These are phyloP conservation scores for Mactra quadrangularis DNA, from an alignment of 1,140 invertebrate species.

Conservation along the genomic window DNA sequence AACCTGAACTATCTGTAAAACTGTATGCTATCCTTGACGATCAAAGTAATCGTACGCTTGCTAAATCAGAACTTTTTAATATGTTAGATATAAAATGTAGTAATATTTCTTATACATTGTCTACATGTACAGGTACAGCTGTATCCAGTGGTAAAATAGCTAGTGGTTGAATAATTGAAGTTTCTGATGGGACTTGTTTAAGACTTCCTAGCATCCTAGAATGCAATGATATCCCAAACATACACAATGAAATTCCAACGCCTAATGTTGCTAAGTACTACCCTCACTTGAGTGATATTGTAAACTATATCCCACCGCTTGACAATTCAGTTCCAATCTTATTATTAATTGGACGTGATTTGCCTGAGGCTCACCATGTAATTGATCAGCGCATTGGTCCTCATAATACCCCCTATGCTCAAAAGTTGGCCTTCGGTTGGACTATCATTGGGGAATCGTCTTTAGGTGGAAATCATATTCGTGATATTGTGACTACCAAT, in stretches of 20 bases:
- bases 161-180: neutral
- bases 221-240: slow-evolving; percentile 59
- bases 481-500: slow-evolving; percentile 22
- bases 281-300: slow-evolving; percentile 13
- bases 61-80: slow-evolving; percentile 35
- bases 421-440: slow-evolving; percentile 59
- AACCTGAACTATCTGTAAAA: slow-evolving; percentile 23
- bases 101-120: neutral
- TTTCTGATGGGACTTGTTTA: neutral
- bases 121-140: neutral
- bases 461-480: slow-evolving; percentile 36
- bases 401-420: slow-evolving; percentile 50
- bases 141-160: neutral
- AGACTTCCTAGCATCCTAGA: slow-evolving; percentile 19
- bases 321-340: neutral
- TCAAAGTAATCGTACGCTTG: slow-evolving; percentile 59
- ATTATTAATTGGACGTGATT: slow-evolving; percentile 58
- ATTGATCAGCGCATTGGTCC: slow-evolving; percentile 54
- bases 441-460: slow-evolving; percentile 62
- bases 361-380: slow-evolving; percentile 60
- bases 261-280: slow-evolving; percentile 27
- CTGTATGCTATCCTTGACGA: slow-evolving; percentile 63
- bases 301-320: neutral
- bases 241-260: slow-evolving; percentile 30
- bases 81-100: neutral